Evolutionary conservation across 2,113 vertebrate genomes (phyloP).

Genomic region (Python bivittatus): DNA sequence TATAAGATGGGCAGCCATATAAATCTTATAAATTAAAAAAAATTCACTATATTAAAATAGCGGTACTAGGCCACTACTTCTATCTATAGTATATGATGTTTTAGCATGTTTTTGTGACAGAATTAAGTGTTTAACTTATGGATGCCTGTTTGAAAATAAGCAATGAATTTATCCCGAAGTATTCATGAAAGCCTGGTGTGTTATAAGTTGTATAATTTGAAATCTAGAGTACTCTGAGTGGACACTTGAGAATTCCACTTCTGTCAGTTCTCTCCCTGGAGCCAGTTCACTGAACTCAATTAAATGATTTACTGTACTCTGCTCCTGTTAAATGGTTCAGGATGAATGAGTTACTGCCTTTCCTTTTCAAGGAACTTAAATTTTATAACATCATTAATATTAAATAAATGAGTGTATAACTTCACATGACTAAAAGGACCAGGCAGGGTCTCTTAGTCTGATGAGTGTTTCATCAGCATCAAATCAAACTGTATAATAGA

Average conservation of each 20-base stretch:
- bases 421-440: not conserved
- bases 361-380: not conserved
- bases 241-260: not conserved
- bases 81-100: not conserved
- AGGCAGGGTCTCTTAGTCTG: not conserved
- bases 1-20: not conserved
- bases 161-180: not conserved
- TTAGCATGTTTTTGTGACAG: not conserved
- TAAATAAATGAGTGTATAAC: slow-evolving; percentile 5
- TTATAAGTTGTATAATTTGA: not conserved
- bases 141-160: not conserved
- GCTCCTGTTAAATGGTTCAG: not conserved
- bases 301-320: not conserved
- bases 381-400: slow-evolving; percentile 1
- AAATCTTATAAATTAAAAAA: not conserved
- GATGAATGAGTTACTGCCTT: not conserved
- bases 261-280: not conserved
- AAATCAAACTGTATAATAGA: not conserved
- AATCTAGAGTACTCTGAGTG: not conserved
- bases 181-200: not conserved
- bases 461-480: not conserved
- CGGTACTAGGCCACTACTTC: not conserved
- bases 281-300: not conserved
- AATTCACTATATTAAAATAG: not conserved
- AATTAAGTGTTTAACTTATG: not conserved